Conservation (phyloP, 2,113 vertebrate genomes). For the Cephalopterus ornatus region DNA sequence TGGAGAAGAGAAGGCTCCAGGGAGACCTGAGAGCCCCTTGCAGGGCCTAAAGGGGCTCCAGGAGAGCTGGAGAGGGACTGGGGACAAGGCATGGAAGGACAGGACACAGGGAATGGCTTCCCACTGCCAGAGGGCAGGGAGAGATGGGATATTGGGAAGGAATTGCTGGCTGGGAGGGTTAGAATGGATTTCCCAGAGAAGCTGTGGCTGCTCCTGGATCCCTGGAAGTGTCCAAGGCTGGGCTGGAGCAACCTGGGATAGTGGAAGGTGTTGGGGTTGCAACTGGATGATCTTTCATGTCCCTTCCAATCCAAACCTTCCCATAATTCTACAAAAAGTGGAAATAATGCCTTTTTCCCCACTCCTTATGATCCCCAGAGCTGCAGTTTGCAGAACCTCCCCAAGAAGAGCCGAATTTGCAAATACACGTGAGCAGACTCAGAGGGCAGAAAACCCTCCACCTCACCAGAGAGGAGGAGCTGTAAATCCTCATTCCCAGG, state of each 20-base stretch:
- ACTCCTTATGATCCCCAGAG: background rate
- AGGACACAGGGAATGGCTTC: too few species aligned
- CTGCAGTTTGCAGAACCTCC: background rate
- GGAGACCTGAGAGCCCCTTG: background rate
- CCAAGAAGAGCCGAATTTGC: background rate
- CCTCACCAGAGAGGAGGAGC: background rate
- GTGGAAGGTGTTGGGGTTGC: background rate
- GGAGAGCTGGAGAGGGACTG: background rate
- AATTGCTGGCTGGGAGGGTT: too few species aligned
- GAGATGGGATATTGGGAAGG: too few species aligned
- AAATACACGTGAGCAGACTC: background rate
- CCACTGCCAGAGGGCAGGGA: too few species aligned
- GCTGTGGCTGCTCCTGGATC: background rate
- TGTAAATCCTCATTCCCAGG: background rate
- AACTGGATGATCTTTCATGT: accelerated
- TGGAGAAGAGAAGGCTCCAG: accelerated
- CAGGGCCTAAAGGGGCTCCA: background rate
- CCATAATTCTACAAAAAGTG: accelerated
- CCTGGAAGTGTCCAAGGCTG: background rate
- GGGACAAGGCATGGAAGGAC: too few species aligned
- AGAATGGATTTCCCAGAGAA: too few species aligned
- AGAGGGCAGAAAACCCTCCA: background rate
- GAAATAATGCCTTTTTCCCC: background rate
- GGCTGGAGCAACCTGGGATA: background rate
- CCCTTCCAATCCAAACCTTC: too few species aligned